Evolutionary conservation across 2,113 vertebrate genomes (phyloP), one percentile per base, ranked within the genome.

Genomic region (Athene noctua): DNA sequence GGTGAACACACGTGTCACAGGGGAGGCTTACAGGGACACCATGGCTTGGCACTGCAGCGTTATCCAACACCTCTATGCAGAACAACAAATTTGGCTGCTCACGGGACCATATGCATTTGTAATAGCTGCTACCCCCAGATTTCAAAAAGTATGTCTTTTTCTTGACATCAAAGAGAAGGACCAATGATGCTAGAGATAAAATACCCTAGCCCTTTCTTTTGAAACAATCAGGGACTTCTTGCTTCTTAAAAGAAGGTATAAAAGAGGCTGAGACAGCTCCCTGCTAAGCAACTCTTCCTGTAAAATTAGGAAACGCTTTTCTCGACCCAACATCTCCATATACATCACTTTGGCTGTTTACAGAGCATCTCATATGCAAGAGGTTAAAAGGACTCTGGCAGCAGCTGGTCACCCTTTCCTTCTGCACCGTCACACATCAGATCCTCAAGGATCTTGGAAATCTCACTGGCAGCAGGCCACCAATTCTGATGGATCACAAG

Each of bases 81-180:
- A 52, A 36, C 29, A 71, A 70, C 14, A 27, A 29, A 25, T 55
- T 22, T 11, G 34, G 34, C 49, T 38, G 8, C 8, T 80, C 34
- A 19, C 3, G 13, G 36, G 11, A 70, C 29, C 38, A 13, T 4
- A 46, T 0, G 1, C 29, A 19, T 38, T 26, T 72, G 15, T 61
- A 70, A 63, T 3, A 58, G 55, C 32, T 57, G 36, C 49, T 51
- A 68, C 27, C 13, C 26, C 25, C 4, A 34, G 14, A 30, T 54
- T 73, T 75, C 2, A 46, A 59, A 47, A 32, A 34, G 19, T 6
- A 6, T 4, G 1, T 25, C 5, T 74, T 80, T 59, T 62, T 63
- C 29, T 30, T 59, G 59, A 59, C 16, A 42, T 66, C 36, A 67
- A 54, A 29, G 15, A 80, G 34, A 66, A 81, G 36, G 55, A 46